Base-by-base conservation (phyloP, 2,113 vertebrate genomes). In the Pardalotus punctatus region DNA sequence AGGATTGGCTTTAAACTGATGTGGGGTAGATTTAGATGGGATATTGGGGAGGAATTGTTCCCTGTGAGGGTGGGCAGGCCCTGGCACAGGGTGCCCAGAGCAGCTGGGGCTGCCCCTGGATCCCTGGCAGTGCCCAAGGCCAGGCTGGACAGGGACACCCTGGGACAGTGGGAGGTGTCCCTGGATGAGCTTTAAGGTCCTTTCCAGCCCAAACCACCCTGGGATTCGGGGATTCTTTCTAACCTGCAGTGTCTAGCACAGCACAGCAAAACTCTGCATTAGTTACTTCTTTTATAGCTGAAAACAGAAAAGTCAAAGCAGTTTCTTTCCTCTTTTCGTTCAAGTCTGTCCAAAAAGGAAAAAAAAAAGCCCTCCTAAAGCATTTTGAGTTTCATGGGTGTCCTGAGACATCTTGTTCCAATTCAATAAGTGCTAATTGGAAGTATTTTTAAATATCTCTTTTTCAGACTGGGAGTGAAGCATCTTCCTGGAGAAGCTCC, bases 61-160 rank as follows among this genome's bases (percentile, higher is more conserved):
- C 18, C 70, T 54, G 31, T 0, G 6, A 69, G 54, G 47, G 40
- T 31, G 24, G 19, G 3, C 0, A 88, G 51, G 19, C 12, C 48
- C 77, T 81, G 77, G 67, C 51, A 73, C 50, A 50, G 74, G 23
- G 14, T 53, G 47, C 38, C 45, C 76, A 72, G 57, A 50, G 85
- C 0, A 71, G 86, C 50, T 72, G 35, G 1, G 66, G 66, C 25
- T 88, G 76, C 33, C 31, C 66, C 66, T 67, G 78, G 21, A 80
- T 33, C 76, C 43, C 22, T 81, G 51, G 19, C 0, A 58, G 36
- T 66, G 43, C 0, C 51, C 67, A 9, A 81, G 51, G 51, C 43
- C 86, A 66, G 76, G 43, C 0, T 64, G 66, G 74, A 25, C 0
- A 0, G n/a, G 42, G 17, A 33, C 36, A 33, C 0, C 33, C 36